phyloP scores from a whole-genome alignment of 2,113 vertebrate species.

The Gobius niger region DNA sequence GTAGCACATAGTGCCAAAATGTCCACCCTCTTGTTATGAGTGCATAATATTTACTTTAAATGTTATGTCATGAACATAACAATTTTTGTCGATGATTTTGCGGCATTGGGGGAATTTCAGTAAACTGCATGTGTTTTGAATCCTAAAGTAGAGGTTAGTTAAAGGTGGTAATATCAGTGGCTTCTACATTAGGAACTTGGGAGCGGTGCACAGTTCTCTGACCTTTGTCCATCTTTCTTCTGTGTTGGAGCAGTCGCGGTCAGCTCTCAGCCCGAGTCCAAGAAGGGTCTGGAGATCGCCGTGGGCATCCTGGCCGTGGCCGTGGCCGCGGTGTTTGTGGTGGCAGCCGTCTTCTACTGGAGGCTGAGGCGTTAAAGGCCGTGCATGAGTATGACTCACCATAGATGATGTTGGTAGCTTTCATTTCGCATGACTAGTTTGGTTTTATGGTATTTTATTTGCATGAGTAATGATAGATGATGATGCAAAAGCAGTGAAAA shows the following conservation, averaged over 20 bases:
- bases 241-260: constrained; percentile 5
- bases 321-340: constrained; percentile 36
- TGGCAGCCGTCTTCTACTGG: constrained; percentile 60
- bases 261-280: constrained; percentile 10
- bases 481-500: neutral
- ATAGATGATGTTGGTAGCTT: constrained; percentile 3
- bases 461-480: neutral
- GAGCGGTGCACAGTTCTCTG: neutral
- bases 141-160: too few relatives aligned
- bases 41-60: too few relatives aligned
- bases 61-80: too few relatives aligned
- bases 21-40: too few relatives aligned
- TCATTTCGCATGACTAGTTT: constrained; percentile 1
- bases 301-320: constrained; percentile 63
- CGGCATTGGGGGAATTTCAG: too few relatives aligned
- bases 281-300: constrained; percentile 59
- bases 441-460: constrained; percentile 1
- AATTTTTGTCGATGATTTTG: too few relatives aligned
- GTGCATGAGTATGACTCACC: too few relatives aligned
- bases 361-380: constrained; percentile 7
- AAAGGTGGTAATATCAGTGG: too few relatives aligned
- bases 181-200: too few relatives aligned
- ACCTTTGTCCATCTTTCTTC: constrained; percentile 2
- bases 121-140: too few relatives aligned
- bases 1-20: too few relatives aligned